Percentiles rank a stretch among this genome's conserved stretches.
Evolutionary conservation across 2,797 vertebrate species (phyloP).

Genomic region (Anguilla pacifica): DNA sequence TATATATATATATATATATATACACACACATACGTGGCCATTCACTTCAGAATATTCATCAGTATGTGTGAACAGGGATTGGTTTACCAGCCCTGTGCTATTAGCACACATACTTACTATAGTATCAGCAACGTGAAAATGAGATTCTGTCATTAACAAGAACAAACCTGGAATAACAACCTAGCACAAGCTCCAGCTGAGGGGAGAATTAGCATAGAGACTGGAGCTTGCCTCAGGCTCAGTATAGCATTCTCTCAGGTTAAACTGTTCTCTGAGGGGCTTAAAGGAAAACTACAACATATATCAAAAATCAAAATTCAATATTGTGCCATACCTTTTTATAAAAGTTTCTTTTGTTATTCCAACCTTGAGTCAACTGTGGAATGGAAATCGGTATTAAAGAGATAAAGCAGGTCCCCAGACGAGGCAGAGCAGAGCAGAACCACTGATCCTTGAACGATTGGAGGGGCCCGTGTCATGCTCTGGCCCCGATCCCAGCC

Average conservation of each 20-base stretch:
- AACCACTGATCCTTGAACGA: background rate
- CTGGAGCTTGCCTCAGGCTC: constrained; percentile 41
- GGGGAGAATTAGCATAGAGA: constrained; percentile 55
- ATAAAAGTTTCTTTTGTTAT: background rate
- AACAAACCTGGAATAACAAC: constrained; percentile 41
- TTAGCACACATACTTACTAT: constrained; percentile 15
- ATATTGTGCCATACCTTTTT: background rate
- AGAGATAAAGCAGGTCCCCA: background rate
- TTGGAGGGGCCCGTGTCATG: background rate
- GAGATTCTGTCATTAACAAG: constrained; percentile 57
- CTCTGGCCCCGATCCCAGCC: background rate
- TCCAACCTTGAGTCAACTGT: background rate
- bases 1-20: too few relatives aligned
- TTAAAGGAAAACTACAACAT: constrained; percentile 36
- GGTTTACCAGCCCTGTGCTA: background rate
- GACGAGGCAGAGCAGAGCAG: background rate
- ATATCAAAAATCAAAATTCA: background rate
- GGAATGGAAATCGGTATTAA: background rate
- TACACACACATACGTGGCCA: background rate
- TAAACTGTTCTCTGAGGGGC: constrained; percentile 47
- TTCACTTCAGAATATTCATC: background rate
- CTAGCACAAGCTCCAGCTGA: constrained; percentile 39
- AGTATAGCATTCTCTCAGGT: constrained; percentile 32
- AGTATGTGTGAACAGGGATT: background rate
- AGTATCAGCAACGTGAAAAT: constrained; percentile 50